A percentile compares a stretch with the other conserved stretches of the same genome.
Conservation (phyloP, 2,888 invertebrate genomes). For the Nomada ferruginata region DNA sequence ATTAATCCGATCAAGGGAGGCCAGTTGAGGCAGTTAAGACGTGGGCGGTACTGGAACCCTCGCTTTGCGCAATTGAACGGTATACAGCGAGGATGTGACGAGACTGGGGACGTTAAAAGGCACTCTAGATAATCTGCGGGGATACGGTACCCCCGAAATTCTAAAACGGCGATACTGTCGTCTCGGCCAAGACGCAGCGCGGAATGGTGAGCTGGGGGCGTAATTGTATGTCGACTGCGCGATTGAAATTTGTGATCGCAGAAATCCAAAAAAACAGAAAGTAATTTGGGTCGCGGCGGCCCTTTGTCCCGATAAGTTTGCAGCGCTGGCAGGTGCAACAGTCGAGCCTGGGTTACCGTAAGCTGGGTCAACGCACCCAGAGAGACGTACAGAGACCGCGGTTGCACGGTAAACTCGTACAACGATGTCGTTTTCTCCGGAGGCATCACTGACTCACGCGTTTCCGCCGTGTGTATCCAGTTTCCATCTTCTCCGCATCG, state of each 20-base stretch:
- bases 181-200: too few relatives aligned
- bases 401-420: conserved; percentile 63
- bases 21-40: conserved; percentile 41
- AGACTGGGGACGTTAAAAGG: conserved; percentile 19
- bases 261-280: conserved; percentile 33
- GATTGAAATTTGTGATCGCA: neutral
- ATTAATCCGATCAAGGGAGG: conserved; percentile 43
- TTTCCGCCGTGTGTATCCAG: conserved; percentile 54
- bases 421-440: conserved; percentile 68
- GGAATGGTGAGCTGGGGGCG: too few relatives aligned
- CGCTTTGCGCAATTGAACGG: conserved; percentile 41
- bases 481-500: conserved; percentile 53
- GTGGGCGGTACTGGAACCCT: conserved; percentile 35
- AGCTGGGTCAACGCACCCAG: conserved; percentile 81
- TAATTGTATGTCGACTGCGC: neutral
- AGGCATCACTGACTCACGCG: conserved; percentile 57
- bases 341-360: conserved; percentile 77
- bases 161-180: neutral
- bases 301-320: conserved; percentile 71
- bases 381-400: conserved; percentile 53
- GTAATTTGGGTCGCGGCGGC: conserved; percentile 77
- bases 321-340: conserved; percentile 77
- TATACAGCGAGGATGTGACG: conserved; percentile 33
- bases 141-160: too few relatives aligned
- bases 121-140: too few relatives aligned